Evolutionary conservation across 1,140 invertebrate species (phyloP).

Genomic region (Ganaspis sp.): DNA sequence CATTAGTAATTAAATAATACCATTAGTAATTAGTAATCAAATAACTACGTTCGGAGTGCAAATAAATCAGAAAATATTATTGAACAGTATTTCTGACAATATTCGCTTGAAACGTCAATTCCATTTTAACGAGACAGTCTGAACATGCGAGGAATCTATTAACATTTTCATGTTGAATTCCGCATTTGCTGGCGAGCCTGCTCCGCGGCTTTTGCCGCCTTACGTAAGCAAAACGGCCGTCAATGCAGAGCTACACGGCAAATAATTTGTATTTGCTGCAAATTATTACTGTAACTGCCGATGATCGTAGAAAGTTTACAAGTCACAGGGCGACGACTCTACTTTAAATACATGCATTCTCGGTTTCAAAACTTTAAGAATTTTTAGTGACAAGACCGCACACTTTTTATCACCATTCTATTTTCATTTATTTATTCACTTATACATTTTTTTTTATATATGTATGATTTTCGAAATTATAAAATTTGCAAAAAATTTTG

Average conservation of each 20-base stretch:
- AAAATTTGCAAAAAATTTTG: too few relatives aligned
- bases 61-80: slow-evolving; percentile 3
- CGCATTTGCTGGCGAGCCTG: neutral
- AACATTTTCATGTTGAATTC: slow-evolving; percentile 15
- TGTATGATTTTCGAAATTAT: too few relatives aligned
- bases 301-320: slow-evolving; percentile 13
- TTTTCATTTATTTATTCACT: too few relatives aligned
- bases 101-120: slow-evolving; percentile 2
- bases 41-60: neutral
- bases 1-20: neutral
- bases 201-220: neutral
- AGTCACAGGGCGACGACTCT: neutral
- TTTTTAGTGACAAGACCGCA: neutral
- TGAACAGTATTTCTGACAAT: neutral
- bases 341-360: neutral
- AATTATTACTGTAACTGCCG: slow-evolving; percentile 4
- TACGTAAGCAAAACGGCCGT: slow-evolving; percentile 17
- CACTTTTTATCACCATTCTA: too few relatives aligned
- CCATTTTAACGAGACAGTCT: slow-evolving; percentile 9
- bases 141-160: slow-evolving; percentile 19
- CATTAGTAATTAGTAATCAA: neutral
- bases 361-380: neutral
- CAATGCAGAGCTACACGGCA: neutral
- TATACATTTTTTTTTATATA: too few relatives aligned
- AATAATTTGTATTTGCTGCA: slow-evolving; percentile 9